Evolutionary conservation across 2,113 vertebrate genomes (phyloP), one percentile per base, ranked within the genome.

Genomic region (Elachura formosa): DNA sequence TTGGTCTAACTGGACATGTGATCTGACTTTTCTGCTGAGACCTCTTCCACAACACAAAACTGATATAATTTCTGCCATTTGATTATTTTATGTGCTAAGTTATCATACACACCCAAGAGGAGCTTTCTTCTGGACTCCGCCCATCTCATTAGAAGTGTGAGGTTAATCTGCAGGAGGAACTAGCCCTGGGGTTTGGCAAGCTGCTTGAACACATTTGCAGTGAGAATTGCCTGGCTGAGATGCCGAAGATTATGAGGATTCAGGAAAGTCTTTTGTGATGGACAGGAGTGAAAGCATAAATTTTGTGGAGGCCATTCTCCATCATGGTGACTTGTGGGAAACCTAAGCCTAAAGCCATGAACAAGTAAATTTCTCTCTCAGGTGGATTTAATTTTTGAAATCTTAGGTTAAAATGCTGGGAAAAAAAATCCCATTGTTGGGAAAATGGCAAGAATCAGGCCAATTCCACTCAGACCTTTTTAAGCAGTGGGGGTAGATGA

Each of bases 21-120:
- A 97, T 95, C 51, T 91, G 66, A 64, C 82, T 95, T 89, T 69
- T 67, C 69, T 94, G 84, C 97, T 95, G 88, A 96, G 95, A 86
- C 93, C 91, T 96, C 89, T 83, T 43, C 49, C 12, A 1, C 29
- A 56, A n/a, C 28, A 45, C 40, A 56, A 68, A 93, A 38, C 49
- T 86, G 83, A 56, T 45, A 5, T 5, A 1, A 13, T 10, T 77
- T 87, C 66, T 90, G 81, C 28, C 10, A 4, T 46, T 74, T 33
- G 10, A 11, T 68, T 45, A 20, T 94, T 64, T 25, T 63, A 0
- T 43, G 10, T 64, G 38, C 45, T 75, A 38, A 81, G n/a, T 54
- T 19, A 38, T 28, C 68, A 48, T 54, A 18, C 5, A 3, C 9
- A 28, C n/a, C 13, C 28, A 13, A 19, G 75, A 63, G 23, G 28